Evolutionary conservation across 2,797 vertebrate species (phyloP), one percentile per base, ranked within the genome.

Genomic region (Chanos chanos): DNA sequence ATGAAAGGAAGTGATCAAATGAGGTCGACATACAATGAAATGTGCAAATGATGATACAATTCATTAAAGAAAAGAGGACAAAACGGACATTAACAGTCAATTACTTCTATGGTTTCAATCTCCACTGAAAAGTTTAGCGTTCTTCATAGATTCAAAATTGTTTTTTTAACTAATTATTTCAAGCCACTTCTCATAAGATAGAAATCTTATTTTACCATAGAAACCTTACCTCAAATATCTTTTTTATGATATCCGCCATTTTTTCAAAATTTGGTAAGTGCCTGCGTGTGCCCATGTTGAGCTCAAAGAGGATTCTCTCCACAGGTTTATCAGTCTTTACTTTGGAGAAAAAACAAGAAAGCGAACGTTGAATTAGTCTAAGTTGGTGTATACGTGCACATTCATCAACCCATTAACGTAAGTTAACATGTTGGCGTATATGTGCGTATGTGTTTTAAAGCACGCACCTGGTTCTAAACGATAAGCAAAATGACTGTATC

Each of bases 251-350:
- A 25, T 76, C 47, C 5, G 88, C 65, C 62, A 85, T 66, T 73
- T 82, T 73, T n/a, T 6, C 61, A 0, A 51, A 5, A 2, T 18
- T 67, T 58, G 39, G 7, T 48, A 57, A 51, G 22, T 72, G 58
- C 51, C 34, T 65, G 59, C 50, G 70, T 0, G 66, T 48, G 9
- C 58, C 68, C 1, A 41, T 63, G n/a, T 78, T 74, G 2, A 89
- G 39, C 74, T 86, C 81, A 74, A 90, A 70, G 73, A 77, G 78
- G 75, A 90, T 87, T 67, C 81, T 89, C 28, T 91, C 86, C 67
- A 88, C 74, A 16, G 80, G 27, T 41, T 71, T 81, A 48, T 13
- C 66, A 62, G 74, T 21, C 28, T 70, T 68, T 50, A 13, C 90
- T 91, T 68, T 77, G 21, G 37, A 58, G 50, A 19, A 4, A 39